Base-by-base conservation (phyloP, 2,888 invertebrate genomes). In the Agrenia bidenticulata region DNA sequence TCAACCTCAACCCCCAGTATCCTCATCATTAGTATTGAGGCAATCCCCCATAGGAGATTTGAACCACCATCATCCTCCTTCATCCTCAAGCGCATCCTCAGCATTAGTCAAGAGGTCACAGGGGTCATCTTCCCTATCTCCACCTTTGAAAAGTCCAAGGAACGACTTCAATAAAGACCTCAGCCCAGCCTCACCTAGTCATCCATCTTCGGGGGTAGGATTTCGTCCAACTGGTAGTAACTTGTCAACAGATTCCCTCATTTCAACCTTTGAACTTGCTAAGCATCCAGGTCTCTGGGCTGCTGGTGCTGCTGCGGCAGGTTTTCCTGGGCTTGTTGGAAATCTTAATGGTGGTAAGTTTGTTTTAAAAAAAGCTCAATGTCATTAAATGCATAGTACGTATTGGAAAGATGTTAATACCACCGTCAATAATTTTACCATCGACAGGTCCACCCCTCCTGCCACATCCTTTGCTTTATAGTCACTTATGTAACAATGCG, bases 401-500 rank as follows among this genome's bases (percentile, higher is more conserved):
- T 39, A 39, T 13, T 39, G 15, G 15, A 13, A 39, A 13, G 15
- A 39, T 15, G 15, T 15, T 11, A 17, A 17, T 45, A 2, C 45
- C 19, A 5, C n/a, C n/a, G n/a, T n/a, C n/a, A n/a, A n/a, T n/a
- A n/a, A n/a, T n/a, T n/a, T n/a, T n/a, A n/a, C n/a, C n/a, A n/a
- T n/a, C n/a, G 32, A 27, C 39, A 63, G 66, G 63, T 26, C 72
- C 69, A n/a, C 67, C 69, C 13, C 66, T 73, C 15, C 49, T 75
- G 9, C 72, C 76, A 15, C 76, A 76, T 58, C 76, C 76, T 0
- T 61, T 76, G 0, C 71, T 76, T 17, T 76, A 76, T 65, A 70
- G 72, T 19, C 76, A 76, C 26, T 60, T 76, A 9, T 76, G 76
- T 63, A 74, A 72, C 59, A 75, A 75, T 55, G 75, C 75, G 1